Evolutionary conservation across 2,888 invertebrate genomes (phyloP), one percentile per base, ranked within the genome.

Genomic region (Pycnomerus fuliginosus): DNA sequence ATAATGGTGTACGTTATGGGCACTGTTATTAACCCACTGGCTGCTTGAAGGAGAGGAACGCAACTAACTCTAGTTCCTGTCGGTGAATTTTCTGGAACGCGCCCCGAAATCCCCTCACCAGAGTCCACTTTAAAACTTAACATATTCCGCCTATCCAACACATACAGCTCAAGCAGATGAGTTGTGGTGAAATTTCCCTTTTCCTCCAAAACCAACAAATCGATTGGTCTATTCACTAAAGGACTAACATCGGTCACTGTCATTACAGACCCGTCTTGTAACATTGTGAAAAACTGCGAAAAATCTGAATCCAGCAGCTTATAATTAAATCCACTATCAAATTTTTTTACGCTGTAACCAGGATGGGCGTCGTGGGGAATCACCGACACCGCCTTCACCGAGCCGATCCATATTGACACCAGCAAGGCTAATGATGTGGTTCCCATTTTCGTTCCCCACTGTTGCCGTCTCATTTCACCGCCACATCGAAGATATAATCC

Each of bases 291-390:
- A 72, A 85, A 92, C 55, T 88, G 83, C 30, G 87, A 85, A 69
- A 83, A 89, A 52, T 86, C 88, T 33, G 87, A 88, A 63, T 90
- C 87, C 62, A 90, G 73, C 53, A 87, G 76, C 52, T 79, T 80
- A 67, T 80, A 85, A 50, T 78, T 77, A 62, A 79, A 76, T 48
- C 76, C 77, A 53, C 77, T 76, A 55, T 78, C 76, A 72, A 91
- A 88, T 65, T 87, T 84, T 69, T 85, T 86, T 65, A 92, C 85
- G 68, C 88, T 89, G 74, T 87, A 91, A 33, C 92, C 92, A 2
- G 92, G 91, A 68, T 90, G 87, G 58, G 89, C 88, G 69, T 93
- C 92, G 73, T 92, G 91, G 33, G 92, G 90, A 67, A 92, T 79
- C 63, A 91, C 84, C 55, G 83, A 78, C 44, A 80, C 66, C 17